These are phyloP conservation scores for Chaetodon trifascialis DNA, from an alignment of 2,113 vertebrate genomes.

Conservation along the genomic window DNA sequence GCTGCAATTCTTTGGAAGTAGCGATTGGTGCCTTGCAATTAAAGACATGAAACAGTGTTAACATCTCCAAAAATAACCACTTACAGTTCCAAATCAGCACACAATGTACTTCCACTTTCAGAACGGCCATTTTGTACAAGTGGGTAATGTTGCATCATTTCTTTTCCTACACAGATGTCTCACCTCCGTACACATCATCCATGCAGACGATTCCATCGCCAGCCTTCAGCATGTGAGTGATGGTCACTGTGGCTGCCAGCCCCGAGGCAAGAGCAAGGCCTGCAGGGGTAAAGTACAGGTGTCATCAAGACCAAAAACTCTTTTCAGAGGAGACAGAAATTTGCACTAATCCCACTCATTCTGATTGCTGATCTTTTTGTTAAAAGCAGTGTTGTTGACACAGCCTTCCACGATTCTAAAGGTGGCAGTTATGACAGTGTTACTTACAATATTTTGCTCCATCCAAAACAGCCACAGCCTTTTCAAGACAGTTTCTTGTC, in stretches of 20 bases:
- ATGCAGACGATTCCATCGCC: constrained; percentile 92
- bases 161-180: not conserved
- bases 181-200: constrained; percentile 96
- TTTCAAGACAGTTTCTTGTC: constrained; percentile 91
- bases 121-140: not conserved
- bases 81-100: not conserved
- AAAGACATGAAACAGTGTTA: not conserved
- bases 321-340: not conserved
- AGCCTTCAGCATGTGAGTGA: constrained; percentile 90
- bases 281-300: constrained; percentile 61
- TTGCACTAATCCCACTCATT: not conserved
- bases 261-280: constrained; percentile 93
- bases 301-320: not conserved
- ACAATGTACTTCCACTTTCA: not conserved
- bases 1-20: constrained; percentile 88
- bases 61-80: not conserved
- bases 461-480: constrained; percentile 89
- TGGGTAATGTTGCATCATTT: not conserved
- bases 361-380: not conserved
- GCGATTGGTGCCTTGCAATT: constrained; percentile 88
- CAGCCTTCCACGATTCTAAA: not conserved
- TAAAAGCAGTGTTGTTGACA: not conserved
- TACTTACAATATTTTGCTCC: constrained; percentile 93
- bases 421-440: not conserved
- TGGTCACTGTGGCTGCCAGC: constrained; percentile 88